Conservation (phyloP, 2,888 invertebrate genomes). For the Diadegma fenestrale region DNA sequence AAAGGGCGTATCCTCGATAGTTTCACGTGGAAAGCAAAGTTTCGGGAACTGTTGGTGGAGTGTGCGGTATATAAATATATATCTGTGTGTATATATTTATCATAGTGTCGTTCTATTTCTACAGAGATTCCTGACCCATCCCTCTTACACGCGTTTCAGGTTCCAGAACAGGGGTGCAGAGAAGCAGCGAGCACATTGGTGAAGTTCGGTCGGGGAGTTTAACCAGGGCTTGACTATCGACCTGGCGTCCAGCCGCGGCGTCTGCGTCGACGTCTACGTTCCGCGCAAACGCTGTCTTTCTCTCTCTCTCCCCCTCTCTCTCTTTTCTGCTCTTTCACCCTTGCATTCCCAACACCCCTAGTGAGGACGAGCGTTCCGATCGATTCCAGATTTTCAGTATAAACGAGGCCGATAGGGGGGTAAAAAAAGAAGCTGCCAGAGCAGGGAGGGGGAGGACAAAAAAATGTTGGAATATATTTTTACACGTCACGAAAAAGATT, state of each 20-base stretch:
- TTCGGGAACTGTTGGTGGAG: constrained; percentile 18
- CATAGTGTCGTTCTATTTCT: constrained; percentile 52
- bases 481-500: constrained; percentile 35
- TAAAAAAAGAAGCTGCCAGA: constrained; percentile 17
- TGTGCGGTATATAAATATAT: constrained; percentile 24
- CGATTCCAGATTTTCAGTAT: constrained; percentile 84
- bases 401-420: constrained; percentile 79
- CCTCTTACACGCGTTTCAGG: constrained; percentile 59
- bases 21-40: neutral
- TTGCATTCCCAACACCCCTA: constrained; percentile 52
- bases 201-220: constrained; percentile 81
- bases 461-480: constrained; percentile 66
- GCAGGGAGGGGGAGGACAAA: neutral
- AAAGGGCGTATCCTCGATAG: constrained; percentile 13
- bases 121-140: constrained; percentile 53
- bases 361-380: constrained; percentile 78
- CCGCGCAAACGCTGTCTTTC: constrained; percentile 80
- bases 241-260: constrained; percentile 82
- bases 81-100: constrained; percentile 12
- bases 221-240: constrained; percentile 84
- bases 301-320: constrained; percentile 37
- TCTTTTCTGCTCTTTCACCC: constrained; percentile 37
- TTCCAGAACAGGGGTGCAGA: constrained; percentile 58
- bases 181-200: constrained; percentile 76
- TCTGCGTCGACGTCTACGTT: constrained; percentile 79